Conservation (phyloP, 2,797 vertebrate species). For the Delichon dasypus region DNA sequence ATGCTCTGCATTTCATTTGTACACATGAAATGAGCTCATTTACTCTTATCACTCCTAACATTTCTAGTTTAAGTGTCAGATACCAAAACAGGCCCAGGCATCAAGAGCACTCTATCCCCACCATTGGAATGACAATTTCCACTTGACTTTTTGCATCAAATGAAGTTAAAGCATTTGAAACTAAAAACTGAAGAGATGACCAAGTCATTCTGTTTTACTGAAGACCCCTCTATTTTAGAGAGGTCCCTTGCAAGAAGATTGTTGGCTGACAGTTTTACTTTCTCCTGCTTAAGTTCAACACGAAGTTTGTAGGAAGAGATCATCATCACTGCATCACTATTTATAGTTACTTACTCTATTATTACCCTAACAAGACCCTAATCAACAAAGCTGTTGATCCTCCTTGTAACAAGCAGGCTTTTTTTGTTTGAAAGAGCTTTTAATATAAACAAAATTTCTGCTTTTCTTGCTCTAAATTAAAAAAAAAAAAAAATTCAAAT, state of each 20-base stretch:
- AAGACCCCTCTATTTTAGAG: background rate
- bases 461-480: background rate
- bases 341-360: background rate
- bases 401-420: background rate
- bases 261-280: background rate
- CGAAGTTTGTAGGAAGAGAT: background rate
- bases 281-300: background rate
- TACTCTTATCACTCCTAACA: background rate
- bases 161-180: conserved; percentile 35
- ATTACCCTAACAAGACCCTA: background rate
- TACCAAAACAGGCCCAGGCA: background rate
- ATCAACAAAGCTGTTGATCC: background rate
- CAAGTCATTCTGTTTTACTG: background rate
- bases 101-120: background rate
- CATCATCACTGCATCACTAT: background rate
- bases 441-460: background rate
- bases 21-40: background rate
- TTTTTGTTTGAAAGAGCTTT: background rate
- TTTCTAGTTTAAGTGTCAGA: conserved; percentile 18
- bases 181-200: background rate
- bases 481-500: background rate
- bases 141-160: conserved; percentile 27
- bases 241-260: background rate
- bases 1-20: background rate
- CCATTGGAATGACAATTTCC: conserved; percentile 9